Base-by-base conservation (phyloP, 2,113 vertebrate genomes). In the Oreamnos americanus region DNA sequence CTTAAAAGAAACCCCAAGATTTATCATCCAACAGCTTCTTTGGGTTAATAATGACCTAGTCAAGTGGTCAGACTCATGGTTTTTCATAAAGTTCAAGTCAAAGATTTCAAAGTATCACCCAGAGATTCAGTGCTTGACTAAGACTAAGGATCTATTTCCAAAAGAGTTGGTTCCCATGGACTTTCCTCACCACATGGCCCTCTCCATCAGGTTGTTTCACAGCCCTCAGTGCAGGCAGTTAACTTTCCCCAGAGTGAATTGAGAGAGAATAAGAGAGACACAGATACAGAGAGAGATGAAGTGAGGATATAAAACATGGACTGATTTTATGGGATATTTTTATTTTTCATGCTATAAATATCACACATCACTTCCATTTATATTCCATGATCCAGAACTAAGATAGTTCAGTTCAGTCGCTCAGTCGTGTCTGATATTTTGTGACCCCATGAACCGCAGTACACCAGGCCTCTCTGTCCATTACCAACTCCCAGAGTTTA, bases 381-480 rank as follows among this genome's bases (percentile, higher is more conserved):
- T 28, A 51, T 71, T 60, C n/a, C 4, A 14, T 58, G 33, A 26
- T 4, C 3, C 14, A 58, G 8, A 39, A 51, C 17, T 87, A 71
- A 87, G 36, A 45, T 30, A 81, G 79, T 62, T 30, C 60, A 30
- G 13, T 62, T 62, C 28, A 62, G 60, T 62, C 0, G 1, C 60
- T 62, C 28, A 30, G 60, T 30, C 28, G 0, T 62, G 12, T 62
- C 28, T 62, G 60, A 62, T 6, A 30, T 2, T 62, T 62, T 62
- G 60, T 33, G 28, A 62, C 6, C 58, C 3, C 14, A 15, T 33
- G 60, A 30, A 33, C 6, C 0, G 0, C 60, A 62, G 28, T 3
- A 62, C 6, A 1, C 60, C 60, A 62, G 60, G 28, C 60, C 6
- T 62, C 28, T 14, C 2, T 33, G 14, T 62, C 60, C 14, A 33